Evolutionary conservation across 2,888 invertebrate genomes (phyloP).

Genomic region (Caenorhabditis doughertyi): DNA sequence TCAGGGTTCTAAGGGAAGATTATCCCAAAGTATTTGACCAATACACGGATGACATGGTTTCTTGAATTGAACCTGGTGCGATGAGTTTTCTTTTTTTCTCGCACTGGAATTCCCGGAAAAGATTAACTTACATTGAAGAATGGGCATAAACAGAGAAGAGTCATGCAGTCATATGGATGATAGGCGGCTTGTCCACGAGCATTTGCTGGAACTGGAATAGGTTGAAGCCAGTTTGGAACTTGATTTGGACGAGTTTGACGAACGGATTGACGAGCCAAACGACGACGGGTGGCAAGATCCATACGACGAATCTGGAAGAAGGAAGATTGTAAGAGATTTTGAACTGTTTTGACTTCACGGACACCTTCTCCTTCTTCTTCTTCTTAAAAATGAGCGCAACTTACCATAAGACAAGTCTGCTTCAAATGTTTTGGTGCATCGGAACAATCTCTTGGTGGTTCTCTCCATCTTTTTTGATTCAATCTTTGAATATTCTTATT

Average conservation of each 20-base stretch:
- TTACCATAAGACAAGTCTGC: conserved; percentile 77
- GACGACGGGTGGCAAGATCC: conserved; percentile 70
- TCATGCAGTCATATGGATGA: conserved; percentile 82
- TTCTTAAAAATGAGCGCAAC: not conserved
- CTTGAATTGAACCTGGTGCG: not conserved
- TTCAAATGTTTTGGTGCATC: conserved; percentile 80
- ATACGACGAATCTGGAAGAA: conserved; percentile 65
- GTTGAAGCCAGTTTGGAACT: conserved; percentile 81
- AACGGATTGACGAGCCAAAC: conserved; percentile 70
- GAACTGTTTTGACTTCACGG: too few species aligned
- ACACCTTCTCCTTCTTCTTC: not conserved
- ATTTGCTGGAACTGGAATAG: conserved; percentile 80
- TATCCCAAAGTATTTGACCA: conserved; percentile 35
- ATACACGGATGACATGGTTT: not conserved
- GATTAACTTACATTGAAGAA: conserved; percentile 77
- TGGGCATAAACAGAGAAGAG: conserved; percentile 81
- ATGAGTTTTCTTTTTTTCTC: too few species aligned
- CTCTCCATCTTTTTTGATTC: conserved; percentile 62
- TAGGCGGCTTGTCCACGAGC: conserved; percentile 81
- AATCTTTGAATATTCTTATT: conserved; percentile 47
- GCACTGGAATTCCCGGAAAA: not conserved
- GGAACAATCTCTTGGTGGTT: conserved; percentile 78
- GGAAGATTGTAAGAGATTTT: not conserved
- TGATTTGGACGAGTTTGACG: conserved; percentile 61
- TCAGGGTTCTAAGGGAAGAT: conserved; percentile 10